phyloP scores from a whole-genome alignment of 2,113 vertebrate genomes.

The Chroicocephalus ridibundus region DNA sequence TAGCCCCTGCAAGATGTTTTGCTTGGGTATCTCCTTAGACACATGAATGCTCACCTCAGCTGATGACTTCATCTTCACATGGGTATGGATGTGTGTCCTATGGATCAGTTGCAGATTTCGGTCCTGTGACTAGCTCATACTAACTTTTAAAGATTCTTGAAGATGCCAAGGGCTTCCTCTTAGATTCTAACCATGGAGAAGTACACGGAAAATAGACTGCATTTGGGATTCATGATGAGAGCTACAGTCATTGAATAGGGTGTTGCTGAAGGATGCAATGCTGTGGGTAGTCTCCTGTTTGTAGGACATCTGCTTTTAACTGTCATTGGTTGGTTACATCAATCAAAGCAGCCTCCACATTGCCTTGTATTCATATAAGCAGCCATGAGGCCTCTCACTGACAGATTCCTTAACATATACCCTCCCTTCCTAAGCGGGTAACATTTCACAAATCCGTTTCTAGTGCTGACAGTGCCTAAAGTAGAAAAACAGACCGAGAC shows the following conservation, averaged over 20 bases:
- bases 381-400: neutral
- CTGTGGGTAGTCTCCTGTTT: neutral
- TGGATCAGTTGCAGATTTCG: neutral
- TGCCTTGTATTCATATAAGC: neutral
- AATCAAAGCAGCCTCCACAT: neutral
- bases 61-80: neutral
- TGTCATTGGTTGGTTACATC: neutral
- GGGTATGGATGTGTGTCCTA: neutral
- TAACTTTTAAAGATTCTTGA: neutral
- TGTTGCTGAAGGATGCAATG: neutral
- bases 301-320: neutral
- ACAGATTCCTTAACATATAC: neutral
- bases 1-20: neutral
- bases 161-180: neutral
- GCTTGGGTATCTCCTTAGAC: neutral
- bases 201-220: neutral
- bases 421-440: neutral
- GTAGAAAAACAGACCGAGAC: neutral
- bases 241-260: neutral
- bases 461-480: neutral
- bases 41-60: neutral
- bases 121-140: neutral
- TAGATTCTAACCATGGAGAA: neutral
- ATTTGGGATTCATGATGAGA: neutral
- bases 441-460: neutral